Evolutionary conservation across 2,888 invertebrate species (phyloP), one percentile per base, ranked within the genome.

Genomic region (Bombylius discolor): DNA sequence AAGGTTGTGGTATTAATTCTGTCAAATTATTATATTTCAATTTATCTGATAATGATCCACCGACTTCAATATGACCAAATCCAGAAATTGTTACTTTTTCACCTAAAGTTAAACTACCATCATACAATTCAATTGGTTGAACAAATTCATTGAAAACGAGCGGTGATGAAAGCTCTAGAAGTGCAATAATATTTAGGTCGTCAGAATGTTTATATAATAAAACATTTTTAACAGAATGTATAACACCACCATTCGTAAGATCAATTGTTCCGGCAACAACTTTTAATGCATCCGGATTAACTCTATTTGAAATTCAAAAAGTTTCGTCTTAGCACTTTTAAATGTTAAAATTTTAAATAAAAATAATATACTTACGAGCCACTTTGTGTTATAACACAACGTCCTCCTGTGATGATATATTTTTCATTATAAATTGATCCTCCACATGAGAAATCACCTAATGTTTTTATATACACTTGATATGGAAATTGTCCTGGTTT

Each of bases 211-310:
- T 60, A 54, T 72, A 67, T 13, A 67, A 62, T 7, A 65, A 60
- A 34, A 74, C 61, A 56, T 64, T 58, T 5, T 64, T 60, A 5
- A 71, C 60, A 12, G 64, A 53, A 51, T 62, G 58, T 4, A 60
- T 53, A 3, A 70, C 64, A 9, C 74, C 74, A 34, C 67, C 73
- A 11, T 32, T 52, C 12, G 65, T 62, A 0, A 69, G 63, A 55
- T 67, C 62, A 51, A 62, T 70, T 32, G 68, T 65, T 42, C 73
- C 74, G 4, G 66, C 67, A 4, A 67, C 62, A 5, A 73, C 62
- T 6, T 61, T 59, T 32, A 67, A 67, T 13, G 67, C 48, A 31
- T 64, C 65, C 39, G 68, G 62, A 39, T 67, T 58, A 65, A 66
- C 67, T 5, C 70, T 70, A 39, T 5, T 7, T 14, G 8, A n/a